These are phyloP conservation scores for Malacosoma neustria DNA, from an alignment of 2,888 invertebrate species.

Conservation along the genomic window DNA sequence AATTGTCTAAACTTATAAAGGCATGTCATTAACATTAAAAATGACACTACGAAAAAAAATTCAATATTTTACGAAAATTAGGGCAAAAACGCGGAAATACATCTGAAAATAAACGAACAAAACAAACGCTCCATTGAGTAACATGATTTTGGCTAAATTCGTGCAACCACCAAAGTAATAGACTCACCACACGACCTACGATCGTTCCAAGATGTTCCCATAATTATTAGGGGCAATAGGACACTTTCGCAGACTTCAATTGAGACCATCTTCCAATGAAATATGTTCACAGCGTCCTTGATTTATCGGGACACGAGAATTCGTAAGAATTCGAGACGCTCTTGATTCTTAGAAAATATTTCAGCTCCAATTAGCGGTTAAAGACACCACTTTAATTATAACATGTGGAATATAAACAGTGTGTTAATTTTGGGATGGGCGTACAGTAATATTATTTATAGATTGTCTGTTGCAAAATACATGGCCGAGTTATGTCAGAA, in stretches of 20 bases:
- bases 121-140: not conserved
- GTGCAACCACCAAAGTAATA: not conserved
- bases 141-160: slow-evolving; percentile 21
- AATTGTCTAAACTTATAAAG: too few species aligned
- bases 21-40: too few species aligned
- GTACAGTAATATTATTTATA: slow-evolving; percentile 56
- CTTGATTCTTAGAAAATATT: slow-evolving; percentile 21
- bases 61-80: not conserved
- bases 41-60: too few species aligned
- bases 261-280: slow-evolving; percentile 20
- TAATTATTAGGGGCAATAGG: slow-evolving; percentile 30
- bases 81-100: not conserved
- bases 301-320: slow-evolving; percentile 30
- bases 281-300: slow-evolving; percentile 39
- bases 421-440: slow-evolving; percentile 49
- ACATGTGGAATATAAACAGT: slow-evolving; percentile 47
- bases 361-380: slow-evolving; percentile 64
- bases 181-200: not conserved
- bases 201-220: slow-evolving; percentile 27
- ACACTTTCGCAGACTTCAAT: slow-evolving; percentile 17
- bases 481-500: slow-evolving; percentile 69
- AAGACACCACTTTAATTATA: slow-evolving; percentile 64
- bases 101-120: not conserved
- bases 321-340: slow-evolving; percentile 15
- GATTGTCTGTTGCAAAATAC: slow-evolving; percentile 57